Base-by-base conservation (phyloP, 1,140 invertebrate species). In the Brachionus plicatilis region DNA sequence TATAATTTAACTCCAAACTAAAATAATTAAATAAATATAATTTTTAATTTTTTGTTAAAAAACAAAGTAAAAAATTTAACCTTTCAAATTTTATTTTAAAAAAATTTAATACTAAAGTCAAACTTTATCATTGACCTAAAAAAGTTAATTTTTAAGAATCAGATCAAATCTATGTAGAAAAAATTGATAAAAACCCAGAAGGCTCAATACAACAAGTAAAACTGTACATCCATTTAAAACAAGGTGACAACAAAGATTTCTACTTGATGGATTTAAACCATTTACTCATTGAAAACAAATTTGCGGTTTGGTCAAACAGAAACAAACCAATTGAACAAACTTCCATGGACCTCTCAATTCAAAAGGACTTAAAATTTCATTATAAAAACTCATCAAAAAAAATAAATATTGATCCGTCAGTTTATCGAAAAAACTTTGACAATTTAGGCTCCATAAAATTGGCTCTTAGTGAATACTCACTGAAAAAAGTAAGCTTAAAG, bases 201-300 rank as follows among this genome's bases (percentile, higher is more conserved):
- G 7, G 9, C 70, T 6, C 70, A 43, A 24, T 27, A 8, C 20
- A 9, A 8, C 17, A 11, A 9, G 70, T 60, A 9, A 60, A 60
- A 20, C 53, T 60, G 17, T 60, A 60, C 8, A 80, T 80, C n/a
- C n/a, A 80, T 37, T 60, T 80, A 24, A 65, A 80, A 33, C 56
- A 56, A 53, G 9, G 20, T n/a, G 20, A 37, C 11, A 56, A 80
- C 27, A 14, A 5, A 14, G 65, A 68, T 11, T 29, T 5, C n/a
- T 11, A 47, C 33, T 6, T 72, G 3, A 3, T 72, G 12, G n/a
- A n/a, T 14, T 14, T 72, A 43, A 72, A 72, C 9, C n/a, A 72
- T 72, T 17, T 72, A 14, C 8, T 72, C 2, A 17, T 72, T 72
- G 68, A 72, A 43, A 72, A 72, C n/a, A 43, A 72, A 43, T 43